These are phyloP conservation scores for Cryptoblepharus egeriae DNA, from an alignment of 2,797 vertebrate genomes.

Conservation along the genomic window DNA sequence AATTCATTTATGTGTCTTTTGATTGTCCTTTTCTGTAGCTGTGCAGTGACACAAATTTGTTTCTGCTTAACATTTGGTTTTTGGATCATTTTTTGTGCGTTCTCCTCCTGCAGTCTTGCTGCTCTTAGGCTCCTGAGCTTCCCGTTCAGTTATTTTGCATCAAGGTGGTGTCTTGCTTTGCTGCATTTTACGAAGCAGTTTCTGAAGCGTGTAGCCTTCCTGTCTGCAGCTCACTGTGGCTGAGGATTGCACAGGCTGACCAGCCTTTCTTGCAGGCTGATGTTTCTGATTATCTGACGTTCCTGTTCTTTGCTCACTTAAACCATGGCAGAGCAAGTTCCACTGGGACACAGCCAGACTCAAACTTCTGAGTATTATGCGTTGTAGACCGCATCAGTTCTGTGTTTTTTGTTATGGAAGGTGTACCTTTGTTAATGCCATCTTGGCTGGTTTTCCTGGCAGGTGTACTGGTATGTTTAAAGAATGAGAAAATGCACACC, in stretches of 20 bases:
- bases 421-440: background rate
- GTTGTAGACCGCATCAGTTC: background rate
- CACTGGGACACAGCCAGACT: background rate
- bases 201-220: background rate
- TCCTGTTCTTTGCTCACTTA: background rate
- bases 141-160: background rate
- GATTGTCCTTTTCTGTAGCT: background rate
- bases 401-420: background rate
- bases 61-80: background rate
- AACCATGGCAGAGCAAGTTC: background rate
- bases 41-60: background rate
- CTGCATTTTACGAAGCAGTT: background rate
- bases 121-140: background rate
- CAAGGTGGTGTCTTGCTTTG: background rate
- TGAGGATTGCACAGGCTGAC: background rate
- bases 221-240: background rate
- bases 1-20: background rate
- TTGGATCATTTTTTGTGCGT: background rate
- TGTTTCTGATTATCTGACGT: background rate
- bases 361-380: background rate
- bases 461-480: background rate
- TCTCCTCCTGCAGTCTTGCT: background rate
- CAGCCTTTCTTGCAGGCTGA: background rate
- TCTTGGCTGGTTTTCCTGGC: background rate
- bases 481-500: background rate